phyloP scores from a whole-genome alignment of 2,797 vertebrate genomes.

The Alcedo atthis region DNA sequence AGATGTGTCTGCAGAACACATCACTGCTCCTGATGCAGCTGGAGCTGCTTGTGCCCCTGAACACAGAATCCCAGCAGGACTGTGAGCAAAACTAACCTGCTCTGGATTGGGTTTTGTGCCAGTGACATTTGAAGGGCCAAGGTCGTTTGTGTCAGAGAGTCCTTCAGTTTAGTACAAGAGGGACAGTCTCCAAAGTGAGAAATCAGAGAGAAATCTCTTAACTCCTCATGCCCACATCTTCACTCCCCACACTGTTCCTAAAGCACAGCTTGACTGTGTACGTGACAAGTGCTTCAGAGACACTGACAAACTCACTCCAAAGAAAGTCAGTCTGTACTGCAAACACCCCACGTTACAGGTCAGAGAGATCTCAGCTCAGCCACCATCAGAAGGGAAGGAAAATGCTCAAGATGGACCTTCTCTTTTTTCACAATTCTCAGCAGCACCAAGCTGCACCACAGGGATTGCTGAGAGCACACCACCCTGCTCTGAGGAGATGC shows the following conservation, averaged over 20 bases:
- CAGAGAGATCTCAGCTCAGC: background rate
- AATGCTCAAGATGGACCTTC: background rate
- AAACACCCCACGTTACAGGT: background rate
- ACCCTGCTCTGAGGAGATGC: background rate
- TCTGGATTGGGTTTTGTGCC: background rate
- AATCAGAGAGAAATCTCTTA: background rate
- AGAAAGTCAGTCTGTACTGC: background rate
- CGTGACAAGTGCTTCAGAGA: background rate
- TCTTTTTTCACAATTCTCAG: background rate
- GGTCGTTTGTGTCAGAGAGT: background rate
- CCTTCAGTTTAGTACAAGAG: background rate
- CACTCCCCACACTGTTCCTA: background rate
- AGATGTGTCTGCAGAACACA: background rate
- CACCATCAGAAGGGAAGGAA: background rate
- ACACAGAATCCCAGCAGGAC: background rate
- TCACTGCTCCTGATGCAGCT: background rate
- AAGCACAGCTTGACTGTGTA: background rate
- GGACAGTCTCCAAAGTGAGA: background rate
- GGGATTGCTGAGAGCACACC: background rate
- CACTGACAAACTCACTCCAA: background rate
- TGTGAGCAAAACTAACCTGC: background rate
- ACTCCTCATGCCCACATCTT: background rate
- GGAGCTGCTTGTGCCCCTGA: background rate
- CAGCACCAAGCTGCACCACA: rapidly evolving
- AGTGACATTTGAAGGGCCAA: too few species aligned